phyloP scores from a whole-genome alignment of 2,113 vertebrate genomes.

The Sorex fumeus region DNA sequence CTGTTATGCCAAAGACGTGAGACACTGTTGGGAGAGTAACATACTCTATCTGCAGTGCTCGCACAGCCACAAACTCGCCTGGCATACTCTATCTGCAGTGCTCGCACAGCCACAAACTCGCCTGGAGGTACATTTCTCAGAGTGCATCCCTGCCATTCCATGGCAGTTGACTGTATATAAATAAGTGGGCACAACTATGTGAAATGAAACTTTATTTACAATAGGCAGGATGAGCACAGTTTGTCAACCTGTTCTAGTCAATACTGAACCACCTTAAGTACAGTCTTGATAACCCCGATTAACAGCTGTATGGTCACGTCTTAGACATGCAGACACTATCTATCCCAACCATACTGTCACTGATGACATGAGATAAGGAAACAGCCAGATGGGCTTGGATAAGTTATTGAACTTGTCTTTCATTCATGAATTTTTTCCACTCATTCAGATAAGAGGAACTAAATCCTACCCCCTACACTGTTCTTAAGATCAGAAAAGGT shows the following conservation, averaged over 20 bases:
- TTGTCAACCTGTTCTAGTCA: background rate
- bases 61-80: background rate
- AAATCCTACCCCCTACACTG: background rate
- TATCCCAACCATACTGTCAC: background rate
- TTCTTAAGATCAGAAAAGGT: slow-evolving; percentile 32
- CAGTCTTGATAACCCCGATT: background rate
- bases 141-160: background rate
- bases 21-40: background rate
- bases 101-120: background rate
- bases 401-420: slow-evolving; percentile 22
- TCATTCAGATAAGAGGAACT: background rate
- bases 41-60: background rate
- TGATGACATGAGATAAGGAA: background rate
- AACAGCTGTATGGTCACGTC: background rate
- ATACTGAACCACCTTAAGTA: background rate
- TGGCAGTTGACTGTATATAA: background rate
- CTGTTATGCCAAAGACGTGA: background rate
- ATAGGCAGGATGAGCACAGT: background rate
- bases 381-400: background rate
- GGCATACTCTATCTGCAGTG: no score
- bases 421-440: background rate
- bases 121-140: background rate
- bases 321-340: background rate
- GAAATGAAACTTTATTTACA: slow-evolving; percentile 50
- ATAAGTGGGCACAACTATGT: background rate